These are phyloP conservation scores for Catharus ustulatus DNA, from an alignment of 2,797 vertebrate genomes.

Conservation along the genomic window DNA sequence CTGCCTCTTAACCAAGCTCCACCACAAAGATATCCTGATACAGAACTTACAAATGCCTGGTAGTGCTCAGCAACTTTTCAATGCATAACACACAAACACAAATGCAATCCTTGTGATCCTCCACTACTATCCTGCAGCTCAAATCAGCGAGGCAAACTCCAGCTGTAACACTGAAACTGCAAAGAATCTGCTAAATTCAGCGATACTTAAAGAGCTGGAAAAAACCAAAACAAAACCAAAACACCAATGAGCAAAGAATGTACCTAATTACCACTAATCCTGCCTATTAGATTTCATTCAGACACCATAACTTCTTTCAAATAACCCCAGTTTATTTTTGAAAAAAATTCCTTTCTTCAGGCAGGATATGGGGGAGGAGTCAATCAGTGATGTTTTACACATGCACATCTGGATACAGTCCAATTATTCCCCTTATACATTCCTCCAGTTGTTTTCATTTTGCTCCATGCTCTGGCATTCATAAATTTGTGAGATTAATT, in stretches of 20 bases:
- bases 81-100: not conserved
- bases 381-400: slow-evolving; percentile 77
- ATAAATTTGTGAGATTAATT: slow-evolving; percentile 81
- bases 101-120: not conserved
- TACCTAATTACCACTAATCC: slow-evolving; percentile 46
- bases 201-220: not conserved
- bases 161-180: not conserved
- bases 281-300: slow-evolving; percentile 72
- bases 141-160: not conserved
- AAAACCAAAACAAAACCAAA: not conserved
- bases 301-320: slow-evolving; percentile 74
- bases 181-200: slow-evolving; percentile 2
- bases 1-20: not conserved
- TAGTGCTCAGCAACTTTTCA: not conserved
- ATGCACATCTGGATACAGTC: slow-evolving; percentile 79
- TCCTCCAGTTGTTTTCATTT: slow-evolving; percentile 82
- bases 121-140: not conserved
- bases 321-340: slow-evolving; percentile 75
- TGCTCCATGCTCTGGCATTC: slow-evolving; percentile 79
- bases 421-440: slow-evolving; percentile 79
- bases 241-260: slow-evolving; percentile 42
- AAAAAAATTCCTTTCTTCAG: slow-evolving; percentile 73
- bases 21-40: not conserved
- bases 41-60: not conserved
- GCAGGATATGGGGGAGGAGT: slow-evolving; percentile 80